Base-by-base conservation (phyloP, 2,888 invertebrate species). In the Dioctria linearis region DNA sequence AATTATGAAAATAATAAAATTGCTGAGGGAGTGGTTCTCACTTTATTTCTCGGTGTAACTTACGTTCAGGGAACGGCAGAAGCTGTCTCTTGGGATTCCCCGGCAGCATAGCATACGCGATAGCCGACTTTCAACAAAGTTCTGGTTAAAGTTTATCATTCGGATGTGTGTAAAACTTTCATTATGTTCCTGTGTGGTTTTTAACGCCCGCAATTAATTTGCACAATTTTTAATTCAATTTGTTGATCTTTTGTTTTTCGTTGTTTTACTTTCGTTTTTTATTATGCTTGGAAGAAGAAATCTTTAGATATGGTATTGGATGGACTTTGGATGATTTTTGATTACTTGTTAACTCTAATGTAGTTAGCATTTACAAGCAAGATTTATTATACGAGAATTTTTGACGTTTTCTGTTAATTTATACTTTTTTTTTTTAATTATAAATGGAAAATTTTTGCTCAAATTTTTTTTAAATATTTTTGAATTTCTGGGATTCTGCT, bases 1-100 rank as follows among this genome's bases (percentile, higher is more conserved):
- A 75, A 75, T 75, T 75, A 75, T 75, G 75, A 59, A 75, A 75
- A 75, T 75, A 61, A 57, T 75, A 59, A 75, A 75, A 75, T 75
- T 75, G 75, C 75, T 57, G 61, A 43, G 75, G 75, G 75, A 75
- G 75, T 59, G 75, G 75, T 61, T 75, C 43, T 43, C 61, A 61
- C 75, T 42, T 75, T 75, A 75, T 75, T 71, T 59, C 59, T 40
- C 57, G 57, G 59, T 75, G 59, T 75, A 75, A 75, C 59, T 59
- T 59, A 42, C 75, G 75, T 61, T 61, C 43, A 37, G 75, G 75
- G 75, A 75, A 75, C 25, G 75, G 39, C 46, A 37, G 59, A 57
- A 61, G 43, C 59, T 13, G 42, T 39, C 71, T 54, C 71, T 9
- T 54, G 54, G 71, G 71, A 71, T 25, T 71, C 71, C 37, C n/a